A percentile compares a stretch with the other conserved stretches of the same genome.
phyloP scores from a whole-genome alignment of 2,113 vertebrate species.

The Fukomys damarensis region DNA sequence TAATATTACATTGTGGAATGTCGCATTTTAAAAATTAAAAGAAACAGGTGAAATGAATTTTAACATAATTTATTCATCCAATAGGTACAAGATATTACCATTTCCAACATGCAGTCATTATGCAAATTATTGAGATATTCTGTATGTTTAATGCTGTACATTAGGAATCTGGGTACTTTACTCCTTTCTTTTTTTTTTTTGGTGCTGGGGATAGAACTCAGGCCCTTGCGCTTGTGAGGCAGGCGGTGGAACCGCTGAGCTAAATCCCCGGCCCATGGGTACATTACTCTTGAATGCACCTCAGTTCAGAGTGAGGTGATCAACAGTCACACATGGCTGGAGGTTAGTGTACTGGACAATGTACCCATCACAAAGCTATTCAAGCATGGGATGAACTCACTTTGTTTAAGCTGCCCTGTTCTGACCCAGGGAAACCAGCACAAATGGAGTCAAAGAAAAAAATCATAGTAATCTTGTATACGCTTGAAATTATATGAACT shows the following conservation, averaged over 20 bases:
- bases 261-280: too few species aligned
- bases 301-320: background rate
- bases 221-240: too few species aligned
- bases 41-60: background rate
- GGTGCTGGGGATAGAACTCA: too few species aligned
- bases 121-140: background rate
- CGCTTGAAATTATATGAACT: background rate
- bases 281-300: background rate
- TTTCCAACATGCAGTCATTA: background rate
- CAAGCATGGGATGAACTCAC: background rate
- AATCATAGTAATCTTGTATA: background rate
- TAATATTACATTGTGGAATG: background rate
- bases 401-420: background rate
- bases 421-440: background rate
- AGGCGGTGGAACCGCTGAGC: too few species aligned
- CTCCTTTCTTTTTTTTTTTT: too few species aligned
- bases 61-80: background rate
- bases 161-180: background rate
- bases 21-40: background rate
- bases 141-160: background rate
- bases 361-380: background rate
- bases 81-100: background rate
- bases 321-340: too few species aligned
- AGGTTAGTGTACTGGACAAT: accelerated
- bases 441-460: background rate